Evolutionary conservation across 2,797 vertebrate species (phyloP).

Genomic region (Acanthurus tractus): DNA sequence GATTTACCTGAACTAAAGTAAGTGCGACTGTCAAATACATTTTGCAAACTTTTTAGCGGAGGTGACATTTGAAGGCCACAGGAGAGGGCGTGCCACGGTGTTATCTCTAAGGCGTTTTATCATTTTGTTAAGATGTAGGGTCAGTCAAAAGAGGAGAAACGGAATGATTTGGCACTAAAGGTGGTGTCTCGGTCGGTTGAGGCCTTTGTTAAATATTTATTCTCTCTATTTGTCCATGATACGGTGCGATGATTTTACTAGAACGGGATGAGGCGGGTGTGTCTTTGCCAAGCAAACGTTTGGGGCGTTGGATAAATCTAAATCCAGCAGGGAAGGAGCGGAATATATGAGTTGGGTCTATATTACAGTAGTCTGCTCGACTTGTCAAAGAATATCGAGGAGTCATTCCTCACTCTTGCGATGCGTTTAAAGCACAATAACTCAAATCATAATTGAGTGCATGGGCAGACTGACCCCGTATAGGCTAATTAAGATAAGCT

Average conservation of each 20-base stretch:
- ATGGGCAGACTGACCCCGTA: conserved; percentile 47
- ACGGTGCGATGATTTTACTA: background rate
- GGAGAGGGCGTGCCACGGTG: conserved; percentile 28
- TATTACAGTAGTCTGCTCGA: conserved; percentile 41
- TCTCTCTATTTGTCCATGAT: background rate
- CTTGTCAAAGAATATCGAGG: conserved; percentile 49
- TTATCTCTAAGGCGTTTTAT: background rate
- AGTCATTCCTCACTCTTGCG: conserved; percentile 28
- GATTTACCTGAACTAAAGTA: conserved; percentile 65
- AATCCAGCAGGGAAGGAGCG: conserved; percentile 28
- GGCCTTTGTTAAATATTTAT: conserved; percentile 21
- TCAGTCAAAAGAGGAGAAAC: background rate
- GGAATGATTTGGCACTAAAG: background rate
- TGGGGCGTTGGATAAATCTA: conserved; percentile 34
- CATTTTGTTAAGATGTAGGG: background rate
- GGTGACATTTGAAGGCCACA: conserved; percentile 51
- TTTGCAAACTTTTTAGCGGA: conserved; percentile 70
- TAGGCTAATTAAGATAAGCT: conserved; percentile 70
- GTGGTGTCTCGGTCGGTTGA: conserved; percentile 12
- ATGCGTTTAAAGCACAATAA: conserved; percentile 35
- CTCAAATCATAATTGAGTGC: conserved; percentile 56
- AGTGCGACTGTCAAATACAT: conserved; percentile 62
- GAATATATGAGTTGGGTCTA: conserved; percentile 38
- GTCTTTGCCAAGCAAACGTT: conserved; percentile 34
- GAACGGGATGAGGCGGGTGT: conserved; percentile 53